Evolutionary conservation across 2,797 vertebrate species (phyloP).

Genomic region (Chelmon rostratus): DNA sequence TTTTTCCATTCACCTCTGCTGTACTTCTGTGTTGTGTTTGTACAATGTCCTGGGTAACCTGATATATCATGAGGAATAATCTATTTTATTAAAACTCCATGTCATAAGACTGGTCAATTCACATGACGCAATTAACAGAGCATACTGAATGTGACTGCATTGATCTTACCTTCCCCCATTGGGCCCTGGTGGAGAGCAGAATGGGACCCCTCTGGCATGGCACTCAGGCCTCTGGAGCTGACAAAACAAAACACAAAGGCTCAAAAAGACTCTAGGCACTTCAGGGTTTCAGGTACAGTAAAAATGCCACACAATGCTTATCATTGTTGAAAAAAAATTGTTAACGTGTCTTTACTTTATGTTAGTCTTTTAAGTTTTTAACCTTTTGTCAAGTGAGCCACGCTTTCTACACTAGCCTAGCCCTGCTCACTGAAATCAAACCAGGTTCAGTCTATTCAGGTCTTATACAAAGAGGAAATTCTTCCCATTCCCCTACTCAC

Average conservation of each 20-base stretch:
- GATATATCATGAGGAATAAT: slow-evolving; percentile 44
- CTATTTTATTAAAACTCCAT: slow-evolving; percentile 9
- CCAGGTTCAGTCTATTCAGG: slow-evolving; percentile 53
- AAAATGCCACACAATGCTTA: slow-evolving; percentile 35
- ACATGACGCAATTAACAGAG: slow-evolving; percentile 26
- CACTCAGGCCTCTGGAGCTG: slow-evolving; percentile 82
- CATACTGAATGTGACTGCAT: not conserved
- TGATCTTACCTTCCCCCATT: slow-evolving; percentile 89
- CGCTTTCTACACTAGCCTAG: slow-evolving; percentile 46
- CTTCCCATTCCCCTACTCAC: slow-evolving; percentile 76
- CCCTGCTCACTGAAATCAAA: slow-evolving; percentile 19
- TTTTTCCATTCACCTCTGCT: slow-evolving; percentile 68
- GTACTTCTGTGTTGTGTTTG: slow-evolving; percentile 44
- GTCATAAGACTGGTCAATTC: slow-evolving; percentile 39
- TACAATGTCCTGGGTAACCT: slow-evolving; percentile 38
- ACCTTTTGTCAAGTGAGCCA: slow-evolving; percentile 15
- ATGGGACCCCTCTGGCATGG: slow-evolving; percentile 87
- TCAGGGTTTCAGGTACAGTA: slow-evolving; percentile 18
- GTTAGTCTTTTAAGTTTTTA: not conserved
- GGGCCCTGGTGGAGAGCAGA: slow-evolving; percentile 80
- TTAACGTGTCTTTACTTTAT: slow-evolving; percentile 8
- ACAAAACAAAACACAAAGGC: slow-evolving; percentile 60
- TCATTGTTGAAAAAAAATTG: slow-evolving; percentile 5
- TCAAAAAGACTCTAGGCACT: slow-evolving; percentile 48
- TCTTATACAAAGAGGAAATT: slow-evolving; percentile 71